These are phyloP conservation scores for Ceratitis capitata DNA, from an alignment of 1,140 invertebrate genomes.

Conservation along the genomic window DNA sequence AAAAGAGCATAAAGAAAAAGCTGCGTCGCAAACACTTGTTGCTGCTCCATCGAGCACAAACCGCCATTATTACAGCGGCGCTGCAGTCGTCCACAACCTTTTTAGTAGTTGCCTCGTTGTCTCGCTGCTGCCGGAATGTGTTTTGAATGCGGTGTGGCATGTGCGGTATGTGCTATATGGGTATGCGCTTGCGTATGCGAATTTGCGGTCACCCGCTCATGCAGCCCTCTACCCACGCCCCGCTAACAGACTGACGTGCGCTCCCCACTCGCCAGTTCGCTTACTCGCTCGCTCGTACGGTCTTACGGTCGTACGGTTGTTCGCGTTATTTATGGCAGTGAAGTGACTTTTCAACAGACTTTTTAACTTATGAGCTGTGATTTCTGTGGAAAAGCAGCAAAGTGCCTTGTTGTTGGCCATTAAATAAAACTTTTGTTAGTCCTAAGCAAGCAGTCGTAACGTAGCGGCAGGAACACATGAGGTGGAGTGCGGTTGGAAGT, in stretches of 20 bases:
- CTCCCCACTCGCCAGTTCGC: neutral
- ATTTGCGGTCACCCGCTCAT: conserved; percentile 29
- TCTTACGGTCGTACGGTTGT: too few species aligned
- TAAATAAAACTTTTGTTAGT: conserved; percentile 27
- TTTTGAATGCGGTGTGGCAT: neutral
- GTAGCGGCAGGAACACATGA: neutral
- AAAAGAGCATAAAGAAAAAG: conserved; percentile 1
- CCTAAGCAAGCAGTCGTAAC: too few species aligned
- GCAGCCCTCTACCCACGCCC: neutral
- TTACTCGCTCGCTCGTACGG: too few species aligned
- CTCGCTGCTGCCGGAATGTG: neutral
- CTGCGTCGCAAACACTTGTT: conserved; percentile 23
- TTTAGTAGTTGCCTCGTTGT: neutral
- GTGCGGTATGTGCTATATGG: neutral
- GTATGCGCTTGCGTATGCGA: conserved; percentile 19
- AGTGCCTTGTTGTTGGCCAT: conserved; percentile 27
- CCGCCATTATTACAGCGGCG: neutral
- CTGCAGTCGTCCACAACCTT: neutral
- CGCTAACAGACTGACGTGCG: neutral
- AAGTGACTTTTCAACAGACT: conserved; percentile 34
- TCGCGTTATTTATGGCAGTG: conserved; percentile 33
- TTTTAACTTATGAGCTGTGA: conserved; percentile 36
- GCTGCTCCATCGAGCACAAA: neutral
- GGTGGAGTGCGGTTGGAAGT: neutral
- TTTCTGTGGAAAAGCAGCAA: conserved; percentile 26